Evolutionary conservation across 2,113 vertebrate genomes (phyloP).

Genomic region (Charadrius vociferus): DNA sequence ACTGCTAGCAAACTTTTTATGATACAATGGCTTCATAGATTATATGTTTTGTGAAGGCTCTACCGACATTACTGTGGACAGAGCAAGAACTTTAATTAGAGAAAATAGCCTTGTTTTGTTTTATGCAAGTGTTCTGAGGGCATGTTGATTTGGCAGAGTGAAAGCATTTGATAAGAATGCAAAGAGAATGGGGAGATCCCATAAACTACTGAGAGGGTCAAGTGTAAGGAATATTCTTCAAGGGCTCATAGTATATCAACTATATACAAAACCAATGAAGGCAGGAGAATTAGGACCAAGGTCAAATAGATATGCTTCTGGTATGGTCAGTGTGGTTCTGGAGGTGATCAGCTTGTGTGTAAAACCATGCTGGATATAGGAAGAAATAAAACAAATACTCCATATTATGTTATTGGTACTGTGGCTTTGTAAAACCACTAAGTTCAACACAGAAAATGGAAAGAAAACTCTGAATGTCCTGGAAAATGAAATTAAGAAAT

Average conservation of each 20-base stretch:
- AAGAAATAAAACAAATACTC: slow-evolving; percentile 42
- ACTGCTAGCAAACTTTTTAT: background rate
- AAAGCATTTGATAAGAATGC: slow-evolving; percentile 49
- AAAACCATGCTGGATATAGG: background rate
- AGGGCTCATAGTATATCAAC: background rate
- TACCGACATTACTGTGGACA: background rate
- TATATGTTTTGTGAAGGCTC: background rate
- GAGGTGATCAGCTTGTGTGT: background rate
- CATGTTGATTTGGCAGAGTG: slow-evolving; percentile 26
- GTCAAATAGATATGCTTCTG: background rate
- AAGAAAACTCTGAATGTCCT: slow-evolving; percentile 43
- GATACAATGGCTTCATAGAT: background rate
- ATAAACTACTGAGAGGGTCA: slow-evolving; percentile 29
- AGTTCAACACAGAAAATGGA: slow-evolving; percentile 3
- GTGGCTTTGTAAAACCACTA: slow-evolving; percentile 2
- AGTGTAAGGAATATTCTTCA: slow-evolving; percentile 27
- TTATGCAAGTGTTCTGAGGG: slow-evolving; percentile 29
- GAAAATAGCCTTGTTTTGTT: slow-evolving; percentile 41
- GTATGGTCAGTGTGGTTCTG: slow-evolving; percentile 24
- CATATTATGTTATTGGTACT: background rate
- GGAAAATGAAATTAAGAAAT: slow-evolving; percentile 57
- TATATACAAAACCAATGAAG: slow-evolving; percentile 36
- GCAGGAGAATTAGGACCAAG: background rate
- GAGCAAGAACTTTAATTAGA: slow-evolving; percentile 11
- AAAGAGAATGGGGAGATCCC: slow-evolving; percentile 17